These are phyloP conservation scores for Formica exsecta DNA, from an alignment of 1,140 invertebrate genomes.

Conservation along the genomic window DNA sequence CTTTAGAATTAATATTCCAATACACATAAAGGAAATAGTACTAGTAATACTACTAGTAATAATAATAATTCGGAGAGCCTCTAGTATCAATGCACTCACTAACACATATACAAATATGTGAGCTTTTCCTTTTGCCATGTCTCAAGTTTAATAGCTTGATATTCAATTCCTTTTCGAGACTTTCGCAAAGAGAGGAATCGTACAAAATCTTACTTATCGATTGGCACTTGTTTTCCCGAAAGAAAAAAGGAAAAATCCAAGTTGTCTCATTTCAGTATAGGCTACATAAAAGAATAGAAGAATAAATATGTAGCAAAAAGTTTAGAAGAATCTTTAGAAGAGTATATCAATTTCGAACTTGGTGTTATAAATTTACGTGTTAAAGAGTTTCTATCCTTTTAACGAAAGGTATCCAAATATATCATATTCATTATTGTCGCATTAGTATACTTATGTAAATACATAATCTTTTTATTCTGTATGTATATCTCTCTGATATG, in stretches of 20 bases:
- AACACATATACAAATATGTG: conserved; percentile 9
- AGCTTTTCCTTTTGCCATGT: conserved; percentile 24
- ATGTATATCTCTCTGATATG: conserved; percentile 39
- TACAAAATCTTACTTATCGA: conserved; percentile 45
- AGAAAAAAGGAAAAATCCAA: conserved; percentile 25
- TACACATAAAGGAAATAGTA: conserved; percentile 23
- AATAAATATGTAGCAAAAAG: conserved; percentile 68
- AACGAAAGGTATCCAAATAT: conserved; percentile 69
- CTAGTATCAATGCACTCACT: conserved; percentile 55
- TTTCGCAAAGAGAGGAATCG: conserved; percentile 47
- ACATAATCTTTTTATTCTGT: conserved; percentile 31
- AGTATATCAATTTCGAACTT: conserved; percentile 60
- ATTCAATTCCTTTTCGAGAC: conserved; percentile 46
- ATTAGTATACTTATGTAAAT: conserved; percentile 66
- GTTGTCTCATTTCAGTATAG: conserved; percentile 18
- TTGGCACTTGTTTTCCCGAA: conserved; percentile 54
- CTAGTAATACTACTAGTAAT: neutral
- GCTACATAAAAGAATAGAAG: conserved; percentile 41
- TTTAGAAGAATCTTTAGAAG: conserved; percentile 70
- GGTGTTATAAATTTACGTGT: conserved; percentile 12
- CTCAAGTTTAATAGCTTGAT: conserved; percentile 2
- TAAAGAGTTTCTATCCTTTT: conserved; percentile 57
- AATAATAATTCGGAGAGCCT: conserved; percentile 38
- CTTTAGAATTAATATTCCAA: conserved; percentile 45
- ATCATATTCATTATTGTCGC: conserved; percentile 70